A percentile compares a stretch with the other conserved stretches of the same genome.
Conservation (phyloP, 2,888 invertebrate genomes). For the Pandemis corylana region DNA sequence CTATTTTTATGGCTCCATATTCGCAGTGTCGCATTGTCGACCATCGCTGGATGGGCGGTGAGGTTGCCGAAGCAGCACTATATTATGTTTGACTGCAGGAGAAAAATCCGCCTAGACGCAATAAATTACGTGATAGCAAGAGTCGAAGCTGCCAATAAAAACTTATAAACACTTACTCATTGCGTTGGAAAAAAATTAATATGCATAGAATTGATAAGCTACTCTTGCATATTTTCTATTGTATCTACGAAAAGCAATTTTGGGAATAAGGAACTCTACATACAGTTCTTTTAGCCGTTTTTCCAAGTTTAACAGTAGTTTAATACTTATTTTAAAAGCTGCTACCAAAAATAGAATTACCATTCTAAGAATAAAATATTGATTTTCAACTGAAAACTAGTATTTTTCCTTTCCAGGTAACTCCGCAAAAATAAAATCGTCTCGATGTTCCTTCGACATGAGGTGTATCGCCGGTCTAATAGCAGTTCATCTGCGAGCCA, state of each 20-base stretch:
- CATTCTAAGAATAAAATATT: not conserved
- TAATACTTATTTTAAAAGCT: too few relatives aligned
- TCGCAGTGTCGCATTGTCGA: conserved; percentile 46
- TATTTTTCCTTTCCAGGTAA: not conserved
- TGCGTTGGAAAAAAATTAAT: too few relatives aligned
- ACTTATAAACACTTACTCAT: not conserved
- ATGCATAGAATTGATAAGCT: too few relatives aligned
- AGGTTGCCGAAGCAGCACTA: conserved; percentile 49
- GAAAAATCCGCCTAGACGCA: conserved; percentile 25
- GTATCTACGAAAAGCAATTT: too few relatives aligned
- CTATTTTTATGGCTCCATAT: conserved; percentile 70
- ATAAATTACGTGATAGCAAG: not conserved
- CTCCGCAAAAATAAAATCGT: not conserved
- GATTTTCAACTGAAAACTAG: not conserved
- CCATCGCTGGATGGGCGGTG: conserved; percentile 54
- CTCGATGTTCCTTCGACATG: not conserved
- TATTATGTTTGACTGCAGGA: conserved; percentile 36
- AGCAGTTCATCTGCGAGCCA: conserved; percentile 35
- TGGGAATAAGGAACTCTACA: too few relatives aligned
- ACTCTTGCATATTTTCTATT: too few relatives aligned
- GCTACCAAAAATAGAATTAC: too few relatives aligned
- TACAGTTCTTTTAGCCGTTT: too few relatives aligned
- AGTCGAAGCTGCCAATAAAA: conserved; percentile 2
- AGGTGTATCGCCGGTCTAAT: conserved; percentile 23
- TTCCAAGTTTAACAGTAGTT: too few relatives aligned